Percentiles rank a stretch among this genome's conserved stretches.
Evolutionary conservation across 64 coral and sea anemone species (phyloP).

Genomic region (Actinia tenebrosa): DNA sequence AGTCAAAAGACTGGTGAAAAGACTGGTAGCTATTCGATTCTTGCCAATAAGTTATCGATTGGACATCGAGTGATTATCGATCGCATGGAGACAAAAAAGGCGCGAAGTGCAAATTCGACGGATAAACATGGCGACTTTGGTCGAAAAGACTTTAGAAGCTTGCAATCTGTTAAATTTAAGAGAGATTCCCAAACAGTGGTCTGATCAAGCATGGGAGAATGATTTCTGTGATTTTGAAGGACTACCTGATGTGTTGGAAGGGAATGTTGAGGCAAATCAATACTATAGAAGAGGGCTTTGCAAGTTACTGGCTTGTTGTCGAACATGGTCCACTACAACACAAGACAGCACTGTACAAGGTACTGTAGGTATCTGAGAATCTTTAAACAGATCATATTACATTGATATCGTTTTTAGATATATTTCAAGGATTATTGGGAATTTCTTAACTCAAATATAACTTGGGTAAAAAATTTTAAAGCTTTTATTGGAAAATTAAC

Average conservation of each 20-base stretch:
- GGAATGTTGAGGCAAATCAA: slow-evolving; percentile 36
- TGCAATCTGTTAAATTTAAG: slow-evolving; percentile 54
- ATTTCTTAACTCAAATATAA: no score
- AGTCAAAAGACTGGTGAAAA: background rate
- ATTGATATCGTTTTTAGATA: no score
- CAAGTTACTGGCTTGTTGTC: slow-evolving; percentile 33
- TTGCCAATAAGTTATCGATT: background rate
- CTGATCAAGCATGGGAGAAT: slow-evolving; percentile 65
- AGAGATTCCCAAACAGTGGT: slow-evolving; percentile 64
- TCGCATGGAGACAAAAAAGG: slow-evolving; percentile 44
- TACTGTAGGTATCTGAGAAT: background rate
- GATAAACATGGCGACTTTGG: slow-evolving; percentile 27
- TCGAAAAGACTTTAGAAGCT: slow-evolving; percentile 39
- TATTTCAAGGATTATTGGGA: no score
- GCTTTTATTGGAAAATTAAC: no score
- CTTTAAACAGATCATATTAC: no score
- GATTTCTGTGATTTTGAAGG: slow-evolving; percentile 79
- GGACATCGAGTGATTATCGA: background rate
- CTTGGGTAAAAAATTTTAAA: no score
- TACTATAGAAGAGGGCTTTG: slow-evolving; percentile 29
- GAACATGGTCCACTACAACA: slow-evolving; percentile 25
- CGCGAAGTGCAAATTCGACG: slow-evolving; percentile 50
- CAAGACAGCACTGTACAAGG: slow-evolving; percentile 32
- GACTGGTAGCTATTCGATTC: background rate
- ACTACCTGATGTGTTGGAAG: slow-evolving; percentile 72